These are phyloP conservation scores for Scaptomyza parva DNA, from an alignment of 2,888 invertebrate species.

Conservation along the genomic window DNA sequence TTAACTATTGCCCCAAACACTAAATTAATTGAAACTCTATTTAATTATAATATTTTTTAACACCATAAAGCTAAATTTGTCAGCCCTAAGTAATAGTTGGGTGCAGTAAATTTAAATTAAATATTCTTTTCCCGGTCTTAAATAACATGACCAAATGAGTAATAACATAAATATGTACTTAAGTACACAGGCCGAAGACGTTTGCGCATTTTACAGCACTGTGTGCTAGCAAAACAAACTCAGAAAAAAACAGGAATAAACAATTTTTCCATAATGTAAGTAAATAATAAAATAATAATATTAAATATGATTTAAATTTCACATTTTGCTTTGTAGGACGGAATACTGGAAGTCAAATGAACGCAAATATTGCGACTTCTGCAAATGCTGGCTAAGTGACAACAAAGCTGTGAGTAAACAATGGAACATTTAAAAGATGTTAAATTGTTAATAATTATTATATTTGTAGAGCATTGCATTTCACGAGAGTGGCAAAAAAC, in stretches of 20 bases:
- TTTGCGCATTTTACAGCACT: slow-evolving; percentile 20
- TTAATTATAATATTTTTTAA: not conserved
- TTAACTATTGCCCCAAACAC: no score
- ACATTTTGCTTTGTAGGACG: slow-evolving; percentile 88
- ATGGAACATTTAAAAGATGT: not conserved
- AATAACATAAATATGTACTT: not conserved
- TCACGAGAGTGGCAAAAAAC: slow-evolving; percentile 96
- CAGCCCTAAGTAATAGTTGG: no score
- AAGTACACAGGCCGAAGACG: not conserved
- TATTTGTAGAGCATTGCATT: slow-evolving; percentile 93
- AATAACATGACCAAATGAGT: slow-evolving; percentile 2
- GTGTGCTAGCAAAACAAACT: slow-evolving; percentile 2
- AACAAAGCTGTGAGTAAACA: slow-evolving; percentile 91
- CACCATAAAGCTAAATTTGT: not conserved
- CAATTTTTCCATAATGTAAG: slow-evolving; percentile 52
- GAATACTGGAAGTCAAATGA: slow-evolving; percentile 99
- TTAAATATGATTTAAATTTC: not conserved
- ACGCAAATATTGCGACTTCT: slow-evolving; percentile 97
- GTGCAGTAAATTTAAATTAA: not conserved
- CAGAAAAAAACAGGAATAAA: slow-evolving; percentile 7
- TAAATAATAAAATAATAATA: not conserved
- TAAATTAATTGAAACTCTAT: no score
- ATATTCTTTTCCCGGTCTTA: not conserved
- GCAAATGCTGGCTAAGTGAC: slow-evolving; percentile 99
- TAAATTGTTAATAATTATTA: not conserved